Evolutionary conservation across 2,113 vertebrate genomes (phyloP), one percentile per base, ranked within the genome.

Genomic region (Todiramphus saurophagus): DNA sequence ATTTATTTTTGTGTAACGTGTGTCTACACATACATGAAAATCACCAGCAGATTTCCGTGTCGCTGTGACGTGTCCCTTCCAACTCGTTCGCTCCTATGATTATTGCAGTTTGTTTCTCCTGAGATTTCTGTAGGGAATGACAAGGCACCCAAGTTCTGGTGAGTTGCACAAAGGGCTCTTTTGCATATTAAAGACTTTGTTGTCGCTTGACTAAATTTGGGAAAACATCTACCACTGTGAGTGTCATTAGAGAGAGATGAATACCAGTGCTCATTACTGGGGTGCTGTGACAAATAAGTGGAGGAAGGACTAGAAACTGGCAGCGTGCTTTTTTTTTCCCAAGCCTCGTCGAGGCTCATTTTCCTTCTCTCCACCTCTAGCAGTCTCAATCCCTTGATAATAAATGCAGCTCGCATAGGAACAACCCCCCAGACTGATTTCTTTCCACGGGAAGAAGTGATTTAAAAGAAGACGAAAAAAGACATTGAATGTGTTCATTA

Each of bases 151-250:
- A 76, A 96, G 95, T 94, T 96, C 17, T 17, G 80, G 73, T 14
- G 96, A 92, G 89, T 44, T 73, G 15, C 92, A 94, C 94, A 73
- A 94, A 91, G 89, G 83, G 3, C 88, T 96, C 88, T 86, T 97
- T 96, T 96, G 96, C 96, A 93, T 94, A 92, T 89, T 96, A 95
- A 96, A 96, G 94, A 94, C 94, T 53, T 68, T 0, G 33, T 87
- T 96, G 96, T 97, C 95, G 91, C 94, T 95, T 50, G 88, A 81
- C 80, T 94, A 89, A 91, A 93, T 96, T 96, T 96, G 95, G 96
- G 92, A 93, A 39, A 89, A 33, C 93, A 84, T 90, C 90, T 82
- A 75, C 43, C 75, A 58, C 94, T 30, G 96, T 6, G 95, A 90
- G 93, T 58, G 92, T 95, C 92, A 66, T 94, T 69, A 87, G 92